Conservation (phyloP, 1,140 invertebrate species). For the Danaus melanippus region DNA sequence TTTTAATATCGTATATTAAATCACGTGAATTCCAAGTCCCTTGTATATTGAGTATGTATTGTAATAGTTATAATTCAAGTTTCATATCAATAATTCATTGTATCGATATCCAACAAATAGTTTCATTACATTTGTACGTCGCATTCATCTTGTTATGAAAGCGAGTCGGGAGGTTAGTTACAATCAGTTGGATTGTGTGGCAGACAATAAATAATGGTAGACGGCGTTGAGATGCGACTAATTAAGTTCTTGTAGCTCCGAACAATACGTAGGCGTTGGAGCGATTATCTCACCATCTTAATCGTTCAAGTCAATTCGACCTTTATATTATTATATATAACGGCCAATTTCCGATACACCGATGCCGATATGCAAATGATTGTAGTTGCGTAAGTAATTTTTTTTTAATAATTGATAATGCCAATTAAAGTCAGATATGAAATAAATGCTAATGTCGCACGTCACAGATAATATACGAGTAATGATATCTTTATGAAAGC, state of each 20-base stretch:
- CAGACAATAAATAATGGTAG: conserved; percentile 50
- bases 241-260: conserved; percentile 58
- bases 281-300: conserved; percentile 10
- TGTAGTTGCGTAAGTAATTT: conserved; percentile 8
- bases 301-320: conserved; percentile 10
- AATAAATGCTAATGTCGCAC: conserved; percentile 25
- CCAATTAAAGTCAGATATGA: conserved; percentile 39
- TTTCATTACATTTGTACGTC: conserved; percentile 21
- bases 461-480: conserved; percentile 14
- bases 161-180: conserved; percentile 29
- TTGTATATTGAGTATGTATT: too few relatives aligned
- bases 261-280: conserved; percentile 40
- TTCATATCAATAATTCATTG: not conserved
- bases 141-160: conserved; percentile 34
- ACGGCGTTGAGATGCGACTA: conserved; percentile 47
- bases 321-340: conserved; percentile 10
- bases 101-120: conserved; percentile 14
- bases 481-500: conserved; percentile 14
- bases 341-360: not conserved
- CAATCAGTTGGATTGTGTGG: conserved; percentile 46
- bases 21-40: too few relatives aligned
- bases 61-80: too few relatives aligned
- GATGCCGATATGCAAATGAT: conserved; percentile 1
- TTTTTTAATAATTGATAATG: conserved; percentile 53
- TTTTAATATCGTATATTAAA: too few relatives aligned